phyloP scores from a whole-genome alignment of 1,140 invertebrate genomes.

The Pachypsylla venusta region DNA sequence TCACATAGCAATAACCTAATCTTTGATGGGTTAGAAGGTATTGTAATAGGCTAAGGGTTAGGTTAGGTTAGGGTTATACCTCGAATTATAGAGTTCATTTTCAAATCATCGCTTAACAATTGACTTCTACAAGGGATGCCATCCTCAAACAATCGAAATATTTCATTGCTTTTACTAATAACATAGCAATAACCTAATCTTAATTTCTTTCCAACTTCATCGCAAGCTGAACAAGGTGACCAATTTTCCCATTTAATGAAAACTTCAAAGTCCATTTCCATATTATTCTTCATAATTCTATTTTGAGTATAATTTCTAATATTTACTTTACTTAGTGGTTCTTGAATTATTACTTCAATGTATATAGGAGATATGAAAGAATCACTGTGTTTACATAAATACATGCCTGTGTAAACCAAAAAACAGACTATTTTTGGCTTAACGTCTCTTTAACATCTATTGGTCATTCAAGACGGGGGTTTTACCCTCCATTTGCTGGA shows the following conservation, averaged over 20 bases:
- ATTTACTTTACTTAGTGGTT: constrained; percentile 20
- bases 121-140: constrained; percentile 44
- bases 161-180: constrained; percentile 22
- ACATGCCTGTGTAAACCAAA: constrained; percentile 1
- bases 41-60: no score
- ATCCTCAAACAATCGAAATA: constrained; percentile 34
- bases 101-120: constrained; percentile 30
- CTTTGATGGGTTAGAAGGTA: no score
- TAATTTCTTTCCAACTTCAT: constrained; percentile 34
- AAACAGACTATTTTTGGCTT: no score
- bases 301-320: constrained; percentile 17
- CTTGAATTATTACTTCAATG: constrained; percentile 34
- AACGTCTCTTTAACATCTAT: no score
- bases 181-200: constrained; percentile 41
- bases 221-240: constrained; percentile 46
- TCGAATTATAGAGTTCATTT: background rate
- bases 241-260: constrained; percentile 37
- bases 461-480: no score
- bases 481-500: no score
- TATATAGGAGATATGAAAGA: constrained; percentile 28
- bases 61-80: no score
- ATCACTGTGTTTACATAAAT: constrained; percentile 2
- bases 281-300: constrained; percentile 24
- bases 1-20: constrained; percentile 40
- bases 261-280: no score